These are phyloP conservation scores for Pterocles gutturalis DNA, from an alignment of 2,113 vertebrate species.

Conservation along the genomic window DNA sequence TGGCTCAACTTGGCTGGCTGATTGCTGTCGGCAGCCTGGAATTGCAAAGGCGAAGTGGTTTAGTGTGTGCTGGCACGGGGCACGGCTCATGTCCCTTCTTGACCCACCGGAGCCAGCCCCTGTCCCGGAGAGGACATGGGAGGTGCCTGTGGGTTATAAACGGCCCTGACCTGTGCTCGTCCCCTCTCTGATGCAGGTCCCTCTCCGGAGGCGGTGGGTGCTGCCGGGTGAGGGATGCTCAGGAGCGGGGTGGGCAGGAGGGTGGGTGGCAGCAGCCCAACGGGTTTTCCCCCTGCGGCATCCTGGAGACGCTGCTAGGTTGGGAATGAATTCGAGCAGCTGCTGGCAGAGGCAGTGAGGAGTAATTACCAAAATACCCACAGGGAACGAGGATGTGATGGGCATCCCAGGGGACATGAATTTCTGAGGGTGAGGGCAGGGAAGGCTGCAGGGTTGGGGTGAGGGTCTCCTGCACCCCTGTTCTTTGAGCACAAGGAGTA, in stretches of 20 bases:
- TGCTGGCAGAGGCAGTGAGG: neutral
- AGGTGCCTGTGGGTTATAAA: neutral
- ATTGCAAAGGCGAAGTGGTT: neutral
- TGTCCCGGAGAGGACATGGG: neutral
- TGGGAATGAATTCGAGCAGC: constrained; percentile 45
- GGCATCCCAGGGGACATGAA: neutral
- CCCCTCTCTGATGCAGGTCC: neutral
- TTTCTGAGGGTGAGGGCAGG: neutral
- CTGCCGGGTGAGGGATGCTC: neutral
- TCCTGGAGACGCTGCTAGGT: neutral
- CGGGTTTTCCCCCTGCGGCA: neutral
- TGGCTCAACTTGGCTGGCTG: neutral
- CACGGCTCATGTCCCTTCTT: neutral
- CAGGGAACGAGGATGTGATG: neutral
- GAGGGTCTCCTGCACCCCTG: neutral
- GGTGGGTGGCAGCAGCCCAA: neutral
- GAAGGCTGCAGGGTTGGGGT: neutral
- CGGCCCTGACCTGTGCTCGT: neutral
- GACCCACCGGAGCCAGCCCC: neutral
- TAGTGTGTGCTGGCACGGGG: neutral
- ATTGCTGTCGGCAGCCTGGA: neutral
- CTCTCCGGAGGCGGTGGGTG: neutral
- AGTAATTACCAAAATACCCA: neutral
- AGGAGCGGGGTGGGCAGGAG: fast-evolving
- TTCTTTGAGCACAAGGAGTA: neutral